phyloP scores from a whole-genome alignment of 2,113 vertebrate genomes.

The Colossoma macropomum region DNA sequence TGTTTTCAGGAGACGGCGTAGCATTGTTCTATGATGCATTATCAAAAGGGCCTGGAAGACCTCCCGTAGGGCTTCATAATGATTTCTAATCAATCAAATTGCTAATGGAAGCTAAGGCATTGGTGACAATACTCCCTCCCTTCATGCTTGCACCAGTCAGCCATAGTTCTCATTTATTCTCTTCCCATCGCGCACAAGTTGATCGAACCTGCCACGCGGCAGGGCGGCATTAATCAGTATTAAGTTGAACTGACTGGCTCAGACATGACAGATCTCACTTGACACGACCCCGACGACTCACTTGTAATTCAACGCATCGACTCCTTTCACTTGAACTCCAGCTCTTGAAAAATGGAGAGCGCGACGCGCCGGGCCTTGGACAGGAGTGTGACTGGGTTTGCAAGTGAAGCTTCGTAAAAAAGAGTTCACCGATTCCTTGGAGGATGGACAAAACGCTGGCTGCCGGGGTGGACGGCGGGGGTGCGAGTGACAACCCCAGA shows the following conservation, averaged over 20 bases:
- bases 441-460: conserved; percentile 41
- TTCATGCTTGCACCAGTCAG: background rate
- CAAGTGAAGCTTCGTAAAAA: conserved; percentile 18
- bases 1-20: conserved; percentile 17
- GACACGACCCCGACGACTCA: conserved; percentile 38
- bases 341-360: conserved; percentile 20
- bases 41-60: conserved; percentile 33
- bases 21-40: conserved; percentile 27
- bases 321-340: conserved; percentile 40
- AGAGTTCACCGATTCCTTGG: conserved; percentile 12
- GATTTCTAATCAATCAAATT: conserved; percentile 46
- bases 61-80: conserved; percentile 26
- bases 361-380: conserved; percentile 25
- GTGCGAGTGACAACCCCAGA: conserved; percentile 24
- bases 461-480: conserved; percentile 24
- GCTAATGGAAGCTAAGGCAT: background rate
- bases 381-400: conserved; percentile 44
- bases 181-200: conserved; percentile 27
- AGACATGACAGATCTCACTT: conserved; percentile 53
- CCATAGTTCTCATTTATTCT: conserved; percentile 43
- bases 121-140: background rate
- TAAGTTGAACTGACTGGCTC: conserved; percentile 48
- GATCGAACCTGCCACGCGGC: conserved; percentile 21
- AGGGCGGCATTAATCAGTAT: conserved; percentile 51
- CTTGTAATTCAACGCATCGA: conserved; percentile 44